Evolutionary conservation across 1,140 invertebrate genomes (phyloP), one percentile per base, ranked within the genome.

Genomic region (Pseudomyrmex gracilis): DNA sequence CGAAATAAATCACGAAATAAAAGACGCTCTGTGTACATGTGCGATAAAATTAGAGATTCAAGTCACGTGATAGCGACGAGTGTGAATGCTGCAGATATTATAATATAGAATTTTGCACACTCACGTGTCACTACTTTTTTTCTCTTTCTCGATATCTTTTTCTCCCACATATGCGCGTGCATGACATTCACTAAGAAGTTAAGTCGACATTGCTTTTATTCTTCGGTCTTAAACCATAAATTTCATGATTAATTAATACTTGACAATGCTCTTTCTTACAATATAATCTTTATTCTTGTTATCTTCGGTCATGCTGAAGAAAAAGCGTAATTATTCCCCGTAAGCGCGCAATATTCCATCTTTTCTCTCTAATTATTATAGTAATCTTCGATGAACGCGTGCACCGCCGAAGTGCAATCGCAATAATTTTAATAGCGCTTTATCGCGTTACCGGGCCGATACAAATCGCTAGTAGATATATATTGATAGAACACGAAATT

Each of bases 401-500:
- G 49, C 17, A 49, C 45, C 66, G 61, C 34, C 34, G 7, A 45
- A 51, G 76, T 66, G 53, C 76, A 80, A 70, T 70, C 53, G 66
- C 76, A 80, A 80, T 80, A 80, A 80, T 66, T 80, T 80, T 80
- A 80, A 71, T 58, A 80, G 76, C 76, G 76, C 76, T 80, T 80
- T 80, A 80, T 80, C 76, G 53, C 76, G 76, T 80, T 80, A 71
- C 70, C 76, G 66, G 34, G 57, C 76, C 53, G 76, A 22, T 80
- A 80, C 70, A 80, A 70, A 80, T 80, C 76, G 76, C 76, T 22
- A 22, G 53, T 66, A 66, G 76, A 80, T 71, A 80, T 70, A 78
- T 80, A 80, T 80, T 80, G 76, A 80, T 80, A 80, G 53, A 80
- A 80, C 66, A 53, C 53, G 76, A 80, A 78, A 80, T 80, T 80